Conservation (phyloP, 2,888 invertebrate genomes). For the Pseudococcus jackbeardsleyi region DNA sequence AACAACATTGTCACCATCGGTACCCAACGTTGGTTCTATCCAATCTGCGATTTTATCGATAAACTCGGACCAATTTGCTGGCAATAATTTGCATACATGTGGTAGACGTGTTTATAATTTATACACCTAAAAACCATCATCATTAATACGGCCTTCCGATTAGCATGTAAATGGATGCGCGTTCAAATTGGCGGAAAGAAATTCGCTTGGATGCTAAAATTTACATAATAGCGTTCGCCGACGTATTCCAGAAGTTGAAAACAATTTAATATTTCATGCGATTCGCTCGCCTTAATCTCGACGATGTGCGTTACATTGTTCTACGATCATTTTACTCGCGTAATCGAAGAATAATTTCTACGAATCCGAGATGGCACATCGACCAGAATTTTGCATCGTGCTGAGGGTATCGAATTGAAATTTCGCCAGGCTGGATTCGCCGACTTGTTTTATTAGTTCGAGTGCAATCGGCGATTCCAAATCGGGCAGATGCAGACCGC, state of each 20-base stretch:
- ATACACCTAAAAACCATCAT: slow-evolving; percentile 33
- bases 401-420: not conserved
- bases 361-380: not conserved
- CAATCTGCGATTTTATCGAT: not conserved
- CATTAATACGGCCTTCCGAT: slow-evolving; percentile 46
- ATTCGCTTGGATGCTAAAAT: slow-evolving; percentile 18
- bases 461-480: too few species aligned
- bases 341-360: not conserved
- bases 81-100: not conserved
- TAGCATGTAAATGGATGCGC: slow-evolving; percentile 40
- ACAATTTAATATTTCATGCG: slow-evolving; percentile 41
- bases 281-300: not conserved
- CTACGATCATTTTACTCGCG: not conserved
- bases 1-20: not conserved
- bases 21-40: too few species aligned
- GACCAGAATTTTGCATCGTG: not conserved
- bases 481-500: not conserved
- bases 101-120: slow-evolving; percentile 38
- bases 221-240: slow-evolving; percentile 33
- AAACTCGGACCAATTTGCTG: slow-evolving; percentile 16
- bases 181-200: slow-evolving; percentile 31
- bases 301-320: not conserved
- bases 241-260: slow-evolving; percentile 40
- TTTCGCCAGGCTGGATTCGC: not conserved
- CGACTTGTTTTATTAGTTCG: too few species aligned